phyloP scores from a whole-genome alignment of 2,113 vertebrate species.

The Pan paniscus region DNA sequence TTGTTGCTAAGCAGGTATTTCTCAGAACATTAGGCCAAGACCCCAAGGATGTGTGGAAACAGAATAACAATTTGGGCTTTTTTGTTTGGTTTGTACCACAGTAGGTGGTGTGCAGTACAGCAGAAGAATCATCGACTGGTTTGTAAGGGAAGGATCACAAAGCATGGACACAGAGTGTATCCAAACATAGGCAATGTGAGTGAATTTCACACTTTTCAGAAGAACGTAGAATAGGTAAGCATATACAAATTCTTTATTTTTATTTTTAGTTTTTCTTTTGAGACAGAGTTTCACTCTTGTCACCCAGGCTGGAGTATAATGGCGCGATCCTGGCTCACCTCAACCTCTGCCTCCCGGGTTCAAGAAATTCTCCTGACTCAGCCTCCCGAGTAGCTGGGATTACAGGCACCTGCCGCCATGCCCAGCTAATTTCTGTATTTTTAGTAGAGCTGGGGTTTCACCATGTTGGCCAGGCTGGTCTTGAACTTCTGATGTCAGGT shows the following conservation, averaged over 20 bases:
- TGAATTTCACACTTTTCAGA: conserved; percentile 23
- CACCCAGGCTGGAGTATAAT: no score
- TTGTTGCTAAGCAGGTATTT: neutral
- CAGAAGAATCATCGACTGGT: neutral
- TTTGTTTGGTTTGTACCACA: neutral
- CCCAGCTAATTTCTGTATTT: no score
- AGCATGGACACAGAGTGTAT: neutral
- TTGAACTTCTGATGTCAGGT: no score
- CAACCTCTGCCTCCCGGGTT: no score
- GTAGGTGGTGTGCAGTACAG: neutral
- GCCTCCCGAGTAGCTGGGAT: no score
- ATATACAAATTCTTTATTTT: neutral
- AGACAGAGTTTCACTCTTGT: no score
- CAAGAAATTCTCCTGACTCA: no score
- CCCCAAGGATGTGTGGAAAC: neutral
- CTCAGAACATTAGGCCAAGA: neutral
- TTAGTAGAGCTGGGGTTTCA: no score
- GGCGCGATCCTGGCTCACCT: no score
- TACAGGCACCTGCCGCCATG: no score
- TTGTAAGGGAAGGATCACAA: neutral
- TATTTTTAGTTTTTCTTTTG: no score
- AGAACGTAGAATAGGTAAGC: conserved; percentile 27
- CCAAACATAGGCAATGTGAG: neutral
- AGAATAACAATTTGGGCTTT: neutral
- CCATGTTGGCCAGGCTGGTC: no score